Base-by-base conservation (phyloP, 1,140 invertebrate species). In the Neodiprion virginianus region DNA sequence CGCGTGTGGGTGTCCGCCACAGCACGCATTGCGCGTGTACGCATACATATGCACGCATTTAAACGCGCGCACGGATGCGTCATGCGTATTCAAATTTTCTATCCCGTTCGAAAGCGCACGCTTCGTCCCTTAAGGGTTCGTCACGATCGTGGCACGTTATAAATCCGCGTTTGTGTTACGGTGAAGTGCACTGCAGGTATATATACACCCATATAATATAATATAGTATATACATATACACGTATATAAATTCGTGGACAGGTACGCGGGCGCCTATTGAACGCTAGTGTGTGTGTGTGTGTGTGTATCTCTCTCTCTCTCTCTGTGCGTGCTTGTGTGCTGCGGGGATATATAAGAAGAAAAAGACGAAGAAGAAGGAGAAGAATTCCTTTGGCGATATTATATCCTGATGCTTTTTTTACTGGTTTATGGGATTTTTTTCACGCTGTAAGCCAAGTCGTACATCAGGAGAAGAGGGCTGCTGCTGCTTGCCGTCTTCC, bases 371-470 rank as follows among this genome's bases (percentile, higher is more conserved):
- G 67, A 47, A 14, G 67, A 69, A 12, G 23, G 53, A 69, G 9
- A 17, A 47, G 61, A 69, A 69, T 69, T 69, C 67, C 67, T 69
- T 69, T 23, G 67, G 67, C 67, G 67, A 69, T 69, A 69, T 47
- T 17, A 23, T 47, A 21, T 14, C 23, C 23, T 23, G 11, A 11
- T 47, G 3, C 23, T 23, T 88, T 88, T 87, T 88, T 87, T 87
- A 87, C 86, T 87, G 86, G 83, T 88, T 88, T 88, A 88, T 87
- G 87, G 84, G 85, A 88, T 88, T 88, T 88, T 88, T 88, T 88
- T 87, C 86, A 86, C 85, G 85, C 85, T 82, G 77, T 82, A 81
- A 75, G 81, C 77, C 81, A 75, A 87, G 86, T 88, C 86, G 84
- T 88, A 88, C 85, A 86, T 88, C 85, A 88, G 85, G 17, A 14